phyloP scores from a whole-genome alignment of 2,113 vertebrate genomes.

The Natator depressus region DNA sequence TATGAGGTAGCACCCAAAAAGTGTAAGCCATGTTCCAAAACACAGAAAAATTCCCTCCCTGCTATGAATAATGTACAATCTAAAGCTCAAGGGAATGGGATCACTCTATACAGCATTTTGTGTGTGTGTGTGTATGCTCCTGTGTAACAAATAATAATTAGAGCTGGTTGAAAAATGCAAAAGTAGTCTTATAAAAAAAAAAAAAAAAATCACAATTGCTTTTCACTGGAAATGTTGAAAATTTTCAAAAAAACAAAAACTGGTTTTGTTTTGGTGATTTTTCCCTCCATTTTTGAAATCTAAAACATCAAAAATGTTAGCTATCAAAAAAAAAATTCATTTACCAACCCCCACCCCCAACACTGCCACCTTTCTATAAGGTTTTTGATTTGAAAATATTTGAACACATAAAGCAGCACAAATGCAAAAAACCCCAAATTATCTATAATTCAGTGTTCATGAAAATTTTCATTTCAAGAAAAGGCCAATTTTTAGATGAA shows the following conservation, averaged over 20 bases:
- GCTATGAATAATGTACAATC: background rate
- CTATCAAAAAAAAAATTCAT: background rate
- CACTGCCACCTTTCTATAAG: background rate
- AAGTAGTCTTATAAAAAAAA: background rate
- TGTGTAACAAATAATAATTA: background rate
- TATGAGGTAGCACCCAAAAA: background rate
- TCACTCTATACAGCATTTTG: background rate
- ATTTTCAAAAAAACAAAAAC: background rate
- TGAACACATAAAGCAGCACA: background rate
- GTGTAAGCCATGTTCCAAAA: fast-evolving
- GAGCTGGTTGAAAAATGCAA: background rate
- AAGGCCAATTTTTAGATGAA: background rate
- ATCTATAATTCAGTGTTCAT: background rate
- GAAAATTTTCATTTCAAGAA: background rate
- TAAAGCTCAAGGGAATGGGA: background rate
- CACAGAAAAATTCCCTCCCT: background rate
- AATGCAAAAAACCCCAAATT: background rate
- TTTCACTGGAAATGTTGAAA: background rate
- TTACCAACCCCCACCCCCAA: too few relatives aligned
- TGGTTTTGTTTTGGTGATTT: background rate
- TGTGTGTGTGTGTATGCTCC: background rate
- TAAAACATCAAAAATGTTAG: background rate
- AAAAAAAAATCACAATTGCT: background rate
- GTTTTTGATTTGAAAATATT: background rate
- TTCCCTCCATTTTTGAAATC: background rate